Evolutionary conservation across 2,797 vertebrate genomes (phyloP), one percentile per base, ranked within the genome.

Genomic region (Perodicticus potto): DNA sequence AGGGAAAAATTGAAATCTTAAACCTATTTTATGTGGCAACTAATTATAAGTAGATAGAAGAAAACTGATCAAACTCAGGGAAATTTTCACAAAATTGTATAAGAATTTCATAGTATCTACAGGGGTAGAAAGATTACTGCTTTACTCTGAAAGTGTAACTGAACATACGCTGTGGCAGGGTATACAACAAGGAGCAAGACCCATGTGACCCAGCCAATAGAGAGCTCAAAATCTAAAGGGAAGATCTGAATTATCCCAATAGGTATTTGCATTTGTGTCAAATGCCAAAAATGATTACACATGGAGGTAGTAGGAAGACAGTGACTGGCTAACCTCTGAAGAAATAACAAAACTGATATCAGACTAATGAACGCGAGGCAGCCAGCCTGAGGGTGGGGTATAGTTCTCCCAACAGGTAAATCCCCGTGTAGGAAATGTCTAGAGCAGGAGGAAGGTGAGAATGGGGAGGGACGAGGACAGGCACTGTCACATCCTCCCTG

Each of bases 231-330:
- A 17, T 40, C 27, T 78, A 37, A 27, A 55, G 25, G 34, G n/a
- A 81, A n/a, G 61, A 49, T 25, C 0, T 0, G 25, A 27, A 88
- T n/a, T 7, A 70, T 12, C 40, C 40, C 25, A 37, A 63, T 1
- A 57, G 83, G 53, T 22, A 13, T 23, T 29, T 32, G 0, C 27
- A 14, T 12, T 6, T 90, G 73, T 25, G 27, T 29, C 55, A n/a
- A 25, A 34, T 1, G 7, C 40, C 49, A 73, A 7, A n/a, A 37
- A 10, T 4, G 6, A 57, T 55, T 57, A 72, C 32, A 27, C 22
- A 29, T 0, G 3, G 12, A 49, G 25, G 8, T 3, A 23, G 29
- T 22, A 13, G n/a, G 27, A 2, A 29, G 23, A 4, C n/a, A 20
- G 45, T 14, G 16, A 65, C 29, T 4, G 34, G 32, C 43, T 43